Evolutionary conservation across 2,113 vertebrate species (phyloP).

Genomic region (Plecotus auritus): DNA sequence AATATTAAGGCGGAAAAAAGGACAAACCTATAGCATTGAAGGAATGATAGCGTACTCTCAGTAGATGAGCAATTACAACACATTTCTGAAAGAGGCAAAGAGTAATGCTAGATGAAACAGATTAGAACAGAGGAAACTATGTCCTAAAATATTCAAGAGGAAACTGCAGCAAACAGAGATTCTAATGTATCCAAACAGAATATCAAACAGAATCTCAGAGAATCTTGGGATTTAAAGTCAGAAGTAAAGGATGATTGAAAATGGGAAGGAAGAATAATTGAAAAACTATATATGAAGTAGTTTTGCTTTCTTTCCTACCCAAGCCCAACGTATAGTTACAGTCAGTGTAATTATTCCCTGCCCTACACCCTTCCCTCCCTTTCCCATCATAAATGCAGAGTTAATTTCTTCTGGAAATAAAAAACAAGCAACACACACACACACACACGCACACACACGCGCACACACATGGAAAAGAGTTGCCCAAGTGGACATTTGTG

Average conservation of each 20-base stretch:
- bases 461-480: not conserved
- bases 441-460: too few species aligned
- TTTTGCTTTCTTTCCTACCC: not conserved
- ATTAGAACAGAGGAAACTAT: not conserved
- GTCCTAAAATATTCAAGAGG: not conserved
- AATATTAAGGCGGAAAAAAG: not conserved
- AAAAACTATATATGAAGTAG: not conserved
- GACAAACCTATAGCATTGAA: not conserved
- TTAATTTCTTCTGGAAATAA: not conserved
- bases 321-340: not conserved
- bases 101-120: not conserved
- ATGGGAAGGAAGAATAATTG: not conserved
- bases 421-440: not conserved
- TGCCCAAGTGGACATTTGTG: not conserved
- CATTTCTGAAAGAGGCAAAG: not conserved
- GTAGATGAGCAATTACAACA: not conserved
- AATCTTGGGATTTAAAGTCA: not conserved
- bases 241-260: not conserved
- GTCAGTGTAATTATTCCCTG: not conserved
- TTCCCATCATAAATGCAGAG: not conserved
- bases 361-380: not conserved
- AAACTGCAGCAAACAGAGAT: not conserved
- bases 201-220: not conserved
- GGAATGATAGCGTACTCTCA: not conserved
- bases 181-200: not conserved